A percentile compares a stretch with the other conserved stretches of the same genome.
phyloP scores from a whole-genome alignment of 2,113 vertebrate species.

The Esox niger region DNA sequence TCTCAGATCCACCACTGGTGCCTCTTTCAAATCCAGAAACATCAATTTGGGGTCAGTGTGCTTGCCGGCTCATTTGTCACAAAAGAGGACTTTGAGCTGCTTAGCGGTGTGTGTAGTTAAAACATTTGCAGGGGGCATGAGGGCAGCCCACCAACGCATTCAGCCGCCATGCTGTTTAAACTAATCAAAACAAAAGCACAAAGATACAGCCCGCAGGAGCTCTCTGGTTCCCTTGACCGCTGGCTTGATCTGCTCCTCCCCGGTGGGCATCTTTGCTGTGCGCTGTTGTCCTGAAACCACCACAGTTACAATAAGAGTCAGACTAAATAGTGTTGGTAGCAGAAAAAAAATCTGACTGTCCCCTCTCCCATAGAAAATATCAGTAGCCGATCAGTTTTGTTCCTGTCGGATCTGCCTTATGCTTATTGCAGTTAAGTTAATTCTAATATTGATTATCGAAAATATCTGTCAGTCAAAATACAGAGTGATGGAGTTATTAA shows the following conservation, averaged over 20 bases:
- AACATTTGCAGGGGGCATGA: conserved; percentile 28
- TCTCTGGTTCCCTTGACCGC: conserved; percentile 28
- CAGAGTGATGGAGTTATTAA: no score
- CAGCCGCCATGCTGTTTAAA: conserved; percentile 50
- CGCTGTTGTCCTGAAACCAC: conserved; percentile 23
- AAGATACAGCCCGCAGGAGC: conserved; percentile 48
- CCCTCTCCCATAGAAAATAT: no score
- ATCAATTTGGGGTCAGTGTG: conserved; percentile 18
- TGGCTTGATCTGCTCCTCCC: background rate
- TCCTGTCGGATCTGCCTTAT: no score
- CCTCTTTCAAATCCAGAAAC: conserved; percentile 26
- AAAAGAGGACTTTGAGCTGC: conserved; percentile 32
- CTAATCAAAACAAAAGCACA: conserved; percentile 55
- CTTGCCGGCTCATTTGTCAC: conserved; percentile 44
- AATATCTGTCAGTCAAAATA: no score
- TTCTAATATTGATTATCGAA: no score
- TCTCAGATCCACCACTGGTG: conserved; percentile 16
- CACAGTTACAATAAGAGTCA: background rate
- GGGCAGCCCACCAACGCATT: conserved; percentile 62
- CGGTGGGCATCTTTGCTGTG: conserved; percentile 15
- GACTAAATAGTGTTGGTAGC: no score
- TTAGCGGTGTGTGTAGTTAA: conserved; percentile 31
- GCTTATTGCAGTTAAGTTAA: no score
- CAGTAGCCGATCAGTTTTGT: no score
- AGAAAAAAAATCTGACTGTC: no score